Evolutionary conservation across 23 tunicate species (phyloP).

Genomic region (Ascidia mentula): DNA sequence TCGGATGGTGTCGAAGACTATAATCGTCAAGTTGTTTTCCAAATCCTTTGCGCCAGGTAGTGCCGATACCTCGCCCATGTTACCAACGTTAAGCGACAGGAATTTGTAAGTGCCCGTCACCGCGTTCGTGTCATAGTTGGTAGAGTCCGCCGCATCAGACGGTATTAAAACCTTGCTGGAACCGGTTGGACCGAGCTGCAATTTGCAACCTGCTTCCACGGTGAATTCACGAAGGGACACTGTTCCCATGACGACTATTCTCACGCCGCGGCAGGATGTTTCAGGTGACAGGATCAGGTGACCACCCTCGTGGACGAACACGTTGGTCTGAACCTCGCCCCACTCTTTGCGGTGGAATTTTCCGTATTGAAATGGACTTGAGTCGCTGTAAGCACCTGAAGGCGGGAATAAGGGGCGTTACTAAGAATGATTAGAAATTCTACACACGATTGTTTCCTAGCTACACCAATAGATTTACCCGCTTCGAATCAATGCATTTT

Average conservation of each 20-base stretch:
- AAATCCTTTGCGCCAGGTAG: background rate
- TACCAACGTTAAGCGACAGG: background rate
- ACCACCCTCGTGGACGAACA: conserved; percentile 24
- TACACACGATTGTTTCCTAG: no score
- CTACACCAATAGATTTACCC: no score
- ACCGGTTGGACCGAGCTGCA: conserved; percentile 21
- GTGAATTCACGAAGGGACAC: background rate
- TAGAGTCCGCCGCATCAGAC: background rate
- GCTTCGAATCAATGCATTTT: no score
- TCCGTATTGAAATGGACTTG: background rate
- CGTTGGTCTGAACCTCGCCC: conserved; percentile 19
- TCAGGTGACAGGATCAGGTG: conserved; percentile 6
- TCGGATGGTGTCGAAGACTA: conserved; percentile 2
- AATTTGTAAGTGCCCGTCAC: conserved; percentile 14
- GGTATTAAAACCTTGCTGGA: background rate
- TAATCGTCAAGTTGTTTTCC: background rate
- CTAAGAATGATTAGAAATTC: no score
- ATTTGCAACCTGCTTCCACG: conserved; percentile 23
- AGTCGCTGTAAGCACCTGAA: conserved; percentile 11
- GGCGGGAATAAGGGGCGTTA: no score
- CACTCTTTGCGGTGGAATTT: background rate
- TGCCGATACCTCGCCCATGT: conserved; percentile 18
- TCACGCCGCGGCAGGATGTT: conserved; percentile 8
- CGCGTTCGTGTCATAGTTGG: background rate
- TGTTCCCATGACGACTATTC: conserved; percentile 5